phyloP scores from a whole-genome alignment of 2,113 vertebrate genomes.

The Prunella fulvescens region DNA sequence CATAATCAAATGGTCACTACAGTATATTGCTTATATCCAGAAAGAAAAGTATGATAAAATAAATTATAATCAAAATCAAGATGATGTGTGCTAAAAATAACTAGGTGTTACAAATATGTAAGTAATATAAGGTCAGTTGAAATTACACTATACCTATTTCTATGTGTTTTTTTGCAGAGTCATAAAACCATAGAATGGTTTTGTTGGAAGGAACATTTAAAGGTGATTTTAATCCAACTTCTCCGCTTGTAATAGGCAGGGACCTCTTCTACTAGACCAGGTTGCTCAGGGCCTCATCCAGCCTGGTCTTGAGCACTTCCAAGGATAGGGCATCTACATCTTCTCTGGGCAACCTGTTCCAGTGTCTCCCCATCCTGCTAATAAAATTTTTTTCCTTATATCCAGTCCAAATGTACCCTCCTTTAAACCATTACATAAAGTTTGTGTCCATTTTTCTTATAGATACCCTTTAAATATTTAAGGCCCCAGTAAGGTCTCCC shows the following conservation, averaged over 20 bases:
- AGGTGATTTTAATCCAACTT: neutral
- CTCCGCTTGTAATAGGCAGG: neutral
- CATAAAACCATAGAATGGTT: neutral
- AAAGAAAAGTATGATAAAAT: neutral
- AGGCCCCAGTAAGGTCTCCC: rapidly evolving
- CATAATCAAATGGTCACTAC: neutral
- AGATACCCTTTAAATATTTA: neutral
- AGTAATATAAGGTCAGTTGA: neutral
- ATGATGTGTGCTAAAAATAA: neutral
- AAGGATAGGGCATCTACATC: neutral
- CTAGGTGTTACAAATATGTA: neutral
- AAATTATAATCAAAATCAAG: neutral
- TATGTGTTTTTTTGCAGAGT: neutral
- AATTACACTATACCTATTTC: neutral
- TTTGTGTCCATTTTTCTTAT: neutral
- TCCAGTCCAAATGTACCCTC: neutral
- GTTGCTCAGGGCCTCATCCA: neutral
- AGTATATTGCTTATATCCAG: neutral
- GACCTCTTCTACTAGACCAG: neutral
- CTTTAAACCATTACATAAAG: neutral
- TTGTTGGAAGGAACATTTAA: neutral
- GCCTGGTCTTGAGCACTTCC: neutral
- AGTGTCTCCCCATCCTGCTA: neutral
- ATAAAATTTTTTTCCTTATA: neutral
- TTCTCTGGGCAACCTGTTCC: neutral